Base-by-base conservation (phyloP, 2,888 invertebrate genomes). In the Leucoptera coffeella region DNA sequence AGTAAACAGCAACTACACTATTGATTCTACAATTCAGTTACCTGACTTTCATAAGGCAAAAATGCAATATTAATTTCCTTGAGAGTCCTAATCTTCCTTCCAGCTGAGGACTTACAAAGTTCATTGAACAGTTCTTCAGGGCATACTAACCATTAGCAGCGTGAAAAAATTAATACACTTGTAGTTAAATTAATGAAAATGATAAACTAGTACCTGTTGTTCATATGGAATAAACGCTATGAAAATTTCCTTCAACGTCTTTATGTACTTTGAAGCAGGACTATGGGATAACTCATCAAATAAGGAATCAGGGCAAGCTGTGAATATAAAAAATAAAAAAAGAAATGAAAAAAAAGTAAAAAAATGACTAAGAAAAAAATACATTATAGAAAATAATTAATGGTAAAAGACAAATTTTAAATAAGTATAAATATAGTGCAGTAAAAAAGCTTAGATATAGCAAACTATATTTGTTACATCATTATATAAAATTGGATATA, bases 1-100 rank as follows among this genome's bases (percentile, higher is more conserved):
- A n/a, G n/a, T n/a, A n/a, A n/a, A n/a, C n/a, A n/a, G n/a, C n/a
- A n/a, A n/a, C n/a, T n/a, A n/a, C n/a, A n/a, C n/a, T n/a, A n/a
- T n/a, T n/a, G n/a, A n/a, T n/a, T n/a, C n/a, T n/a, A n/a, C n/a
- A n/a, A n/a, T n/a, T n/a, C n/a, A 12, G n/a, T 77, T 77, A 94
- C 93, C 88, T 95, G 95, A 50, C 89, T 82, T 69, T 96, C 95
- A 67, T 96, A 95, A 36, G 95, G 95, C 55, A 95, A 82, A 78
- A 96, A 95, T 56, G 95, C 95, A 69, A 95, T 94, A 81, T 95
- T 95, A 78, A 95, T 93, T 75, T 95, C 95, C 80, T 94, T 96
- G 61, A 95, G 77, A 35, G 94, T 94, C 80, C 92, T 93, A 65
- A 96, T 90, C 77, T 90, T 90, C 74, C 86, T 85, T 56, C 90